Percentiles rank a stretch among this genome's conserved stretches.
Evolutionary conservation across 2,888 invertebrate genomes (phyloP).

Genomic region (Rhingia campestris): DNA sequence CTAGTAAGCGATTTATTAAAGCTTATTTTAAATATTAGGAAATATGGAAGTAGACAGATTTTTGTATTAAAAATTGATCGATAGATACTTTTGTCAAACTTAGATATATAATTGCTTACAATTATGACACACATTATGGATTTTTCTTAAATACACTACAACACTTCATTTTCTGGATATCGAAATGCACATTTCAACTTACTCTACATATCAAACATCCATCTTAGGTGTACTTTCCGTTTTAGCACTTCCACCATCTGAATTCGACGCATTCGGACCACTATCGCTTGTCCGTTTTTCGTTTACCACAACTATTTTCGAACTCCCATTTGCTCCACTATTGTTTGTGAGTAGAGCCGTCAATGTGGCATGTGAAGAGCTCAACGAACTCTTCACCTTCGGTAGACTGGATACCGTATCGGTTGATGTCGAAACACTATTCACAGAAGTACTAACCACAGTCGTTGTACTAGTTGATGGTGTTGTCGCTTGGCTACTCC

Average conservation of each 20-base stretch:
- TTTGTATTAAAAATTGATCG: too few relatives aligned
- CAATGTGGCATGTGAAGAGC: constrained; percentile 82
- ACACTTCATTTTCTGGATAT: too few relatives aligned
- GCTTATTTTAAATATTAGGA: too few relatives aligned
- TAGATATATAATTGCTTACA: too few relatives aligned
- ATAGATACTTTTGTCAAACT: too few relatives aligned
- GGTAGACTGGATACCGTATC: constrained; percentile 62
- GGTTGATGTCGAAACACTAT: constrained; percentile 62
- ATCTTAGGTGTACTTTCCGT: constrained; percentile 13
- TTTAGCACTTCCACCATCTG: constrained; percentile 9
- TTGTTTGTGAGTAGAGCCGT: constrained; percentile 81
- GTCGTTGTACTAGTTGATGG: constrained; percentile 5
- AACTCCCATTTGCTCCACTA: constrained; percentile 21
- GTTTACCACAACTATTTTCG: constrained; percentile 13
- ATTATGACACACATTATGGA: too few relatives aligned
- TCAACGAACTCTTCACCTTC: constrained; percentile 79
- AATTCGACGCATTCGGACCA: not conserved
- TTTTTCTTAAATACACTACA: too few relatives aligned
- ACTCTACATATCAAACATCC: constrained; percentile 3
- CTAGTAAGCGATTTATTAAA: too few relatives aligned
- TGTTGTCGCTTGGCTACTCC: constrained; percentile 74
- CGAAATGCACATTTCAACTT: not conserved
- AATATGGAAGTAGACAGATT: too few relatives aligned
- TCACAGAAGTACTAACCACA: constrained; percentile 51
- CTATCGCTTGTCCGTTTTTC: constrained; percentile 45